Evolutionary conservation across 2,797 vertebrate genomes (phyloP), one percentile per base, ranked within the genome.

Genomic region (Peromyscus aztecus): DNA sequence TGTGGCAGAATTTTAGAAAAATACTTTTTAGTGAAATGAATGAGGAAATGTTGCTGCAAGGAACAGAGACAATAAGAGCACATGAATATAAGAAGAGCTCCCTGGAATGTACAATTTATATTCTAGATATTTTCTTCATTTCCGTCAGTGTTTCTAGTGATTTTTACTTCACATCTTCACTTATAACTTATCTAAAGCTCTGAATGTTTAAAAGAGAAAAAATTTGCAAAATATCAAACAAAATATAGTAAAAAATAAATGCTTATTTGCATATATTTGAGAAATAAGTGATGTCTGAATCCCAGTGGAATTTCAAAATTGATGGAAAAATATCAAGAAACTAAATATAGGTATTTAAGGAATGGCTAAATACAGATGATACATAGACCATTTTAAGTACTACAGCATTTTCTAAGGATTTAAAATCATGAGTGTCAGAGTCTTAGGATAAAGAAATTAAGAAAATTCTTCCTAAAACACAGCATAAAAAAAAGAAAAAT

Each of bases 401-500:
- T 89, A 14, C 83, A 80, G 6, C 24, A 76, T 92, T 96, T 95
- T 89, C 55, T 91, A 63, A 94, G 94, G 84, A 57, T 89, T 94
- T 34, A 92, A 97, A 94, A 69, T 17, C 19, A 23, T 87, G 37
- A 86, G 87, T 95, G 27, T 94, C 65, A 96, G 43, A 81, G 2
- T 85, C 27, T 11, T 87, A 69, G 34, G 3, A 16, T 65, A 91
- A 81, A 82, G 3, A 6, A 46, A 71, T 57, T 84, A 27, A 93
- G 69, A 73, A 95, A 87, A n/a, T 82, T 89, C 2, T 34, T 91
- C 91, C 57, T 75, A 63, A 85, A 94, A 92, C n/a, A 80, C 43
- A 95, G 84, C 14, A 86, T 91, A 93, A 31, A 87, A 31, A 63
- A 88, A 87, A 89, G 76, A 9, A 94, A 88, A 90, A 5, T 7